Conservation (phyloP, 53 echinoderm and acorn worm species). For the Astropecten irregularis region DNA sequence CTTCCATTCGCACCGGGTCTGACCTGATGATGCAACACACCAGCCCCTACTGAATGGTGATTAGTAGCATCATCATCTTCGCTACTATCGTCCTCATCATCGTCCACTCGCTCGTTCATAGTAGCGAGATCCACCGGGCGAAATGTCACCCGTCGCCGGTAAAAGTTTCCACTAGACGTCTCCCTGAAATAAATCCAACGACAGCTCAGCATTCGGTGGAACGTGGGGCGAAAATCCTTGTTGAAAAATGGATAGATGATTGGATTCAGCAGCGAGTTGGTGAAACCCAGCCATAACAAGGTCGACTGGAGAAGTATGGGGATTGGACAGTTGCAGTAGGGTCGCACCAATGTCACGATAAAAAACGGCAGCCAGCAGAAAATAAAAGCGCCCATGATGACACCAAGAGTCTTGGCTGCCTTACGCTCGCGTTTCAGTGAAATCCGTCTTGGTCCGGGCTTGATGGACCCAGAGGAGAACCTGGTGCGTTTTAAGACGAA, state of each 20-base stretch:
- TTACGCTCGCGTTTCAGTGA: conserved; percentile 84
- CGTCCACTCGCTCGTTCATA: neutral
- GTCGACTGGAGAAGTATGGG: conserved; percentile 51
- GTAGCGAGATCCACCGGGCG: neutral
- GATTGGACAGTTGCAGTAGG: conserved; percentile 85
- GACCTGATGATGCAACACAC: neutral
- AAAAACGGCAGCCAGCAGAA: conserved; percentile 99
- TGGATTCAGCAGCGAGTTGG: conserved; percentile 88
- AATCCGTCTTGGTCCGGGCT: conserved; percentile 48
- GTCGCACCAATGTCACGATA: conserved; percentile 74
- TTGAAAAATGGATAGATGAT: conserved; percentile 96
- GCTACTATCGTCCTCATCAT: neutral
- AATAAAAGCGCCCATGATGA: conserved; percentile 95
- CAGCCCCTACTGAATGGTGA: neutral
- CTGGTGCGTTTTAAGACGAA: conserved; percentile 55
- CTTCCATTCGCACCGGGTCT: neutral
- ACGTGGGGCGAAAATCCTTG: conserved; percentile 87
- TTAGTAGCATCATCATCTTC: neutral
- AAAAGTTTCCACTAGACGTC: neutral
- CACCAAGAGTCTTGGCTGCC: conserved; percentile 93
- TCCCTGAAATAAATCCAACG: conserved; percentile 18
- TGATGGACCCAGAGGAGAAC: conserved; percentile 66
- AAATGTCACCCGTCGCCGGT: conserved; percentile 9
- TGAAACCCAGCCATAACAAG: conserved; percentile 88
- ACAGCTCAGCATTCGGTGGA: conserved; percentile 76